Conservation (phyloP, 2,888 invertebrate species). For the Tortricodes alternella region DNA sequence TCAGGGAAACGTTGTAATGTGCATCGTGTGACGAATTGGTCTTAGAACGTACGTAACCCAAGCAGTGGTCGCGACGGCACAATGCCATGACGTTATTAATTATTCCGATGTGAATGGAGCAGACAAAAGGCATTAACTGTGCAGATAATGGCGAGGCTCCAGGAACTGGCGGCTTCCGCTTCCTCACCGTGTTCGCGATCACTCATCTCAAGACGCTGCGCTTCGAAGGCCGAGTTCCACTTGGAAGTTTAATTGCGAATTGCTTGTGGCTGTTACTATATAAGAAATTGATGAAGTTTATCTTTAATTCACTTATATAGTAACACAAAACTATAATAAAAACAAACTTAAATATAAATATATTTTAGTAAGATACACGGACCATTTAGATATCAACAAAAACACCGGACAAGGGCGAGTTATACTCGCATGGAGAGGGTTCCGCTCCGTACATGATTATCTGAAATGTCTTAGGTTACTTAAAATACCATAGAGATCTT, state of each 20-base stretch:
- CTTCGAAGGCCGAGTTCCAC: background rate
- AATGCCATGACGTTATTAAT: constrained; percentile 63
- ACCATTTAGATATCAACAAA: no score
- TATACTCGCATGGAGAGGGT: no score
- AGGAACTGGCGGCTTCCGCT: constrained; percentile 44
- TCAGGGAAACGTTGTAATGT: no score
- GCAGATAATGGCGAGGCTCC: constrained; percentile 61
- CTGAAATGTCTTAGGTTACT: no score
- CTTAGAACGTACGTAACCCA: constrained; percentile 35
- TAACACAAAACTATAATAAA: no score
- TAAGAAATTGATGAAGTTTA: no score
- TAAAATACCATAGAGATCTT: no score
- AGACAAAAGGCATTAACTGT: constrained; percentile 64
- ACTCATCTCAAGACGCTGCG: constrained; percentile 40
- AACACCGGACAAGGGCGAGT: no score
- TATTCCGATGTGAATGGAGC: constrained; percentile 64
- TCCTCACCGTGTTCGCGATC: constrained; percentile 45
- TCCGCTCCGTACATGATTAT: no score
- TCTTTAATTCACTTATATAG: no score
- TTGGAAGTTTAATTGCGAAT: background rate
- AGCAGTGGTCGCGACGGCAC: constrained; percentile 45
- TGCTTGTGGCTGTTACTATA: background rate
- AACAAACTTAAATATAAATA: no score
- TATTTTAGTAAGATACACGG: no score
- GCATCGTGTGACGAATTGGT: background rate